Evolutionary conservation across 2,888 invertebrate genomes (phyloP).

Genomic region (Chloroclystis v-ata): DNA sequence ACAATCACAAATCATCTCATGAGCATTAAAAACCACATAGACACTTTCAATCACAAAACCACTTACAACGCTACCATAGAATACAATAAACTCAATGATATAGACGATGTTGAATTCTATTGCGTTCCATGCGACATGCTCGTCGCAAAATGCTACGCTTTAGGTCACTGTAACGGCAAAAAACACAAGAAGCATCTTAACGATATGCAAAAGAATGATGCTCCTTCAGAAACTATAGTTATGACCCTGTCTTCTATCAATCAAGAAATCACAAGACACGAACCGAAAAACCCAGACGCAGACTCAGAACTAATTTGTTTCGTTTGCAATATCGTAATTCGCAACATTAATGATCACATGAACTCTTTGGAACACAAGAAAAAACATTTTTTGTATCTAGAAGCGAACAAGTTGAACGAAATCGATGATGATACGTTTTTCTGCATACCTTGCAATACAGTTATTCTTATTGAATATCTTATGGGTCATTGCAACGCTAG

Average conservation of each 20-base stretch:
- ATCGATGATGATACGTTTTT: slow-evolving; percentile 20
- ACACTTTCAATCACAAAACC: slow-evolving; percentile 12
- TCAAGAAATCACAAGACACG: slow-evolving; percentile 11
- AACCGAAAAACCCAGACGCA: not conserved
- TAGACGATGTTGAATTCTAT: slow-evolving; percentile 9
- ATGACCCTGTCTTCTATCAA: slow-evolving; percentile 16
- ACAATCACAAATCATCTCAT: slow-evolving; percentile 5
- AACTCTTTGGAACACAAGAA: slow-evolving; percentile 19
- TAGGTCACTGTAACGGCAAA: slow-evolving; percentile 19
- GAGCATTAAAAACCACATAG: slow-evolving; percentile 10
- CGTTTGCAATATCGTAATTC: slow-evolving; percentile 16
- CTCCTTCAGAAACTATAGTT: slow-evolving; percentile 3
- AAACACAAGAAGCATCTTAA: slow-evolving; percentile 14
- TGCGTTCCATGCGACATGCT: slow-evolving; percentile 16
- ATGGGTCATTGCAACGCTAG: slow-evolving; percentile 17
- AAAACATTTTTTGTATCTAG: slow-evolving; percentile 17
- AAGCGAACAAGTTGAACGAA: slow-evolving; percentile 21
- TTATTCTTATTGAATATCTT: slow-evolving; percentile 14
- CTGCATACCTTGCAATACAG: slow-evolving; percentile 21
- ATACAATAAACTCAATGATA: slow-evolving; percentile 11
- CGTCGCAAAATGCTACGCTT: slow-evolving; percentile 6
- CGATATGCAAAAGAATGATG: slow-evolving; percentile 6
- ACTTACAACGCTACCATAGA: slow-evolving; percentile 11
- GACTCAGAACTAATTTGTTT: slow-evolving; percentile 20
- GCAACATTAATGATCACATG: slow-evolving; percentile 9